Evolutionary conservation across 2,888 invertebrate species (phyloP), one percentile per base, ranked within the genome.

Genomic region (Drosophila merina): DNA sequence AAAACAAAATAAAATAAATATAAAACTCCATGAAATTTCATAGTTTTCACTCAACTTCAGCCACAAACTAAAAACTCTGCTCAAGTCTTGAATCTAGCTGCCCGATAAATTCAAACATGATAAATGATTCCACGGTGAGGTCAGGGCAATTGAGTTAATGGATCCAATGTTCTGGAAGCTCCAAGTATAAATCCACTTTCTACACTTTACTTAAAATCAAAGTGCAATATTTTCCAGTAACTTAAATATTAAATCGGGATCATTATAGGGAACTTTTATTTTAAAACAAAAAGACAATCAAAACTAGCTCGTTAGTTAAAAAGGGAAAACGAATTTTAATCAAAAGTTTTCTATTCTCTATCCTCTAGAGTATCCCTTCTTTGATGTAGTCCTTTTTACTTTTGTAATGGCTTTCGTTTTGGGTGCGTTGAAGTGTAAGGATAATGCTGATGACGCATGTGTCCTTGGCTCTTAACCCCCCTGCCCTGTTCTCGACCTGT

Each of bases 121-220:
- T 84, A 75, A 84, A 81, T 87, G 57, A 50, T 47, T 33, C 45
- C 55, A 49, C 26, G 33, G 30, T 14, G 71, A 58, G 66, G 80
- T 72, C 84, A 55, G 52, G 57, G 72, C 88, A 85, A 82, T 87
- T 73, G 74, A 55, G 79, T 83, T 78, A 87, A 87, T 85, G 81
- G 86, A 74, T 72, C 57, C 36, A 52, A 60, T 62, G 75, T 77
- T 84, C 81, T 68, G 30, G 20, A 28, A 68, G 49, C 56, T 28
- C 52, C 51, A 33, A 36, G 38, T 26, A 66, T 45, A 40, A 45
- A 28, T 51, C 12, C 45, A 6, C 25, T 28, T 7, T 9, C 20
- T 20, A n/a, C 36, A 42, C 20, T 20, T 20, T 20, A 20, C 20
- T 20, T 20, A 20, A 20, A 20, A 20, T 2, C 20, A 20, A 20